phyloP scores from a whole-genome alignment of 1,140 invertebrate genomes.

The Atta texana region DNA sequence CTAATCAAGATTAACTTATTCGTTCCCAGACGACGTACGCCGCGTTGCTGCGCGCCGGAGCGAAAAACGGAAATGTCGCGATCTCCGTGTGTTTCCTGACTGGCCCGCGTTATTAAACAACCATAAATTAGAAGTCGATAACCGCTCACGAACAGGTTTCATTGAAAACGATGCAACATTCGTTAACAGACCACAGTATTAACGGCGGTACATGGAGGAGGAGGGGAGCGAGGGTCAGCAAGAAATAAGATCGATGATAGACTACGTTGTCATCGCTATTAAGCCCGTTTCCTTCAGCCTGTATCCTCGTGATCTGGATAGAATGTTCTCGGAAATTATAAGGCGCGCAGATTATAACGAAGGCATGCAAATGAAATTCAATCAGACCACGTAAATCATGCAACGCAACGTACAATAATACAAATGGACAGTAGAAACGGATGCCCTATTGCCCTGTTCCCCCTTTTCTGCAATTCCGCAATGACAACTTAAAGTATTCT shows the following conservation, averaged over 20 bases:
- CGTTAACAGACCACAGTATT: slow-evolving; percentile 38
- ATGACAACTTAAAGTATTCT: background rate
- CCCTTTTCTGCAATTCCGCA: background rate
- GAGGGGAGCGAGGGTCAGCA: background rate
- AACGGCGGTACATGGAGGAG: background rate
- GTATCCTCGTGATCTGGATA: slow-evolving; percentile 13
- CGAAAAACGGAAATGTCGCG: slow-evolving; percentile 51
- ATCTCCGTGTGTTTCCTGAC: background rate
- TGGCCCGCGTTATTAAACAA: slow-evolving; percentile 51
- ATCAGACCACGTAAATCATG: slow-evolving; percentile 36
- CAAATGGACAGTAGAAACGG: background rate
- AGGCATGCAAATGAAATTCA: slow-evolving; percentile 48
- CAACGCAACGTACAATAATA: slow-evolving; percentile 15
- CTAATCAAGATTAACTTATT: slow-evolving; percentile 59
- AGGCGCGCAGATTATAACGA: slow-evolving; percentile 35
- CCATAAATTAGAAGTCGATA: slow-evolving; percentile 43
- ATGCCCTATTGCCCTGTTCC: background rate
- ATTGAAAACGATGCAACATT: slow-evolving; percentile 50
- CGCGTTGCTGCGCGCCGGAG: background rate
- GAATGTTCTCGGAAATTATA: slow-evolving; percentile 53
- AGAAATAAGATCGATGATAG: slow-evolving; percentile 54
- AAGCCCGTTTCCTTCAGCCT: slow-evolving; percentile 36
- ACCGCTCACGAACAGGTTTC: slow-evolving; percentile 21
- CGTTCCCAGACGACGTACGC: background rate
- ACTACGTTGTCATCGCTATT: slow-evolving; percentile 57